Evolutionary conservation across 37 sponge, comb jelly and placozoan species (phyloP).

Genomic region (Hormiphora californensis): DNA sequence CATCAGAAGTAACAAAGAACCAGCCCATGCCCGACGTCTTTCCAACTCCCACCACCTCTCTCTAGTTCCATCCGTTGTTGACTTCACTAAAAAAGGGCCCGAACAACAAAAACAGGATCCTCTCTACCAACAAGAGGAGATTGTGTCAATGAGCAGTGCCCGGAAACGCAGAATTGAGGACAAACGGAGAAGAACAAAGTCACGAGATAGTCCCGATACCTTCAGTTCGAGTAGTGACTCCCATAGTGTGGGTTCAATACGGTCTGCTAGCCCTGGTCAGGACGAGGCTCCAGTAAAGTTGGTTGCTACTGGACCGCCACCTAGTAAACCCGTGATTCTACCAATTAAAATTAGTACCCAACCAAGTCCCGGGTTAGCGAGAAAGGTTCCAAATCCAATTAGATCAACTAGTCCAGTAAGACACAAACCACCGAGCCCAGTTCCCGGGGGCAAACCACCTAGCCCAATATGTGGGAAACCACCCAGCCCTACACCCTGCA

Average conservation of each 20-base stretch:
- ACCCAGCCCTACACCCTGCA: not conserved
- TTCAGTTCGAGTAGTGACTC: not conserved
- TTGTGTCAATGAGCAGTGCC: not conserved
- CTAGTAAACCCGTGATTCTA: not conserved
- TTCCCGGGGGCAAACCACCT: not conserved
- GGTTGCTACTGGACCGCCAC: not conserved
- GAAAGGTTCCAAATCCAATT: not conserved
- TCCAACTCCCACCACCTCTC: conserved; percentile 39
- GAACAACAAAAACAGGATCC: too few relatives aligned
- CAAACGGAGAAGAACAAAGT: not conserved
- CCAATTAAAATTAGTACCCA: not conserved
- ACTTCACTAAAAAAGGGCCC: not conserved
- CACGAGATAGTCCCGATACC: not conserved
- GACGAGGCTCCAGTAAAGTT: too few relatives aligned
- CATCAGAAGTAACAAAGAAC: too few relatives aligned
- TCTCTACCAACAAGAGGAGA: not conserved
- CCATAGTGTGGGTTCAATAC: too few relatives aligned
- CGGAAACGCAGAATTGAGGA: conserved; percentile 42
- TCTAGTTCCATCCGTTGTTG: conserved; percentile 4
- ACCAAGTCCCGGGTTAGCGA: not conserved
- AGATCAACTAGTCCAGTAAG: not conserved
- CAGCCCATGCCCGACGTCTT: too few relatives aligned
- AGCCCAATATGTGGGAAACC: too few relatives aligned
- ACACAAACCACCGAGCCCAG: not conserved
- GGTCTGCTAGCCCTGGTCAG: too few relatives aligned